Percentiles rank a stretch among this genome's conserved stretches.
Evolutionary conservation across 2,888 invertebrate genomes (phyloP).

Genomic region (Hypomecis punctinalis): DNA sequence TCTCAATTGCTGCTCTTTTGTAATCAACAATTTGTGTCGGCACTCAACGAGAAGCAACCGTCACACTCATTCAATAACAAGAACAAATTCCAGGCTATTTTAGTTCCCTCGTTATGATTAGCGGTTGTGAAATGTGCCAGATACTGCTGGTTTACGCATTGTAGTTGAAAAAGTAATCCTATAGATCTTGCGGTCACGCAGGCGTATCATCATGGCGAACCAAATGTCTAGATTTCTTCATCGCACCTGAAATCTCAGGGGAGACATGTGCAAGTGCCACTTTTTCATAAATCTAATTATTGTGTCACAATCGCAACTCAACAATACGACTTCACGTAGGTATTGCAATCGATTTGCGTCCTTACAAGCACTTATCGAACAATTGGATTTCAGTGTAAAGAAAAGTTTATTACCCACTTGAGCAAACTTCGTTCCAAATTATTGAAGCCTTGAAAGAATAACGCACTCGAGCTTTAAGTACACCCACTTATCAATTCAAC

Average conservation of each 20-base stretch:
- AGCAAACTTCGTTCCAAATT: conserved; percentile 10
- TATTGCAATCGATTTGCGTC: conserved; percentile 13
- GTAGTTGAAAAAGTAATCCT: conserved; percentile 40
- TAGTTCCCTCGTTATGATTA: conserved; percentile 68
- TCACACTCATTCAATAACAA: conserved; percentile 70
- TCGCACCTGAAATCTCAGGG: conserved; percentile 9
- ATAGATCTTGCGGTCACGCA: conserved; percentile 48
- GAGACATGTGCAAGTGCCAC: background rate
- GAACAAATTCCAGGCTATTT: conserved; percentile 75
- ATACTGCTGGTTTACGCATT: conserved; percentile 34
- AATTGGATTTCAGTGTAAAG: conserved; percentile 13
- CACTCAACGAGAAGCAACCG: conserved; percentile 70
- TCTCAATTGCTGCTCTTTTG: conserved; percentile 84
- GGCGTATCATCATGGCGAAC: conserved; percentile 41
- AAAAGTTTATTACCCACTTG: conserved; percentile 9
- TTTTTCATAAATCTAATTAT: conserved; percentile 10
- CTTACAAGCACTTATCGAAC: background rate
- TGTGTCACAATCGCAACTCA: background rate
- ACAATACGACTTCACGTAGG: conserved; percentile 7
- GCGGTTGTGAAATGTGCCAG: conserved; percentile 49
- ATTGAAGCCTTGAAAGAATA: conserved; percentile 16
- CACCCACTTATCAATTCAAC: conserved; percentile 28
- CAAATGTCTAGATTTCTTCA: conserved; percentile 33
- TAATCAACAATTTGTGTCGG: conserved; percentile 81
- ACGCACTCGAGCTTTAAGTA: conserved; percentile 10